Base-by-base conservation (phyloP, 1,140 invertebrate species). In the Berghia stephanieae region DNA sequence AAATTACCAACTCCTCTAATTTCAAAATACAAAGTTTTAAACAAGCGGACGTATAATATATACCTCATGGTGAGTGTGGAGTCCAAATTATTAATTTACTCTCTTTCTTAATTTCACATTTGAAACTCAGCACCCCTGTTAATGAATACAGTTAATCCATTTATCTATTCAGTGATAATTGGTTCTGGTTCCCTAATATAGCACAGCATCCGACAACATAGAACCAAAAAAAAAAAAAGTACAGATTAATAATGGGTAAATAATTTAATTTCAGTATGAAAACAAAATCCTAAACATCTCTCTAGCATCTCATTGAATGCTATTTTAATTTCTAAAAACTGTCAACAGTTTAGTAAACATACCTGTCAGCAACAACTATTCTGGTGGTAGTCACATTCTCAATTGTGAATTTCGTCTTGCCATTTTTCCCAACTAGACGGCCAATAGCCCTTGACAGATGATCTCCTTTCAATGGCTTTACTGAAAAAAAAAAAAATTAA, bases 371-470 rank as follows among this genome's bases (percentile, higher is more conserved):
- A 71, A 99, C 89, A 31, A 99, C 96, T 84, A 99, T 99, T 89
- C 98, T 93, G 0, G 98, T 99, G 91, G 98, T 99, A 13, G 98
- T 99, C 0, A 96, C 96, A 91, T 99, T 99, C 91, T 99, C 98
- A 86, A 99, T 99, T 2, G 97, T 98, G 85, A 96, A 99, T 88
- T 98, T 99, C 3, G 97, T 99, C 79, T 96, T 93, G 31, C 98
- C 98, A 77, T 96, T 95, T 91, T 99, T 99, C 0, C 98, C 98
- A 21, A 98, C 98, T 57, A 99, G 91, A 82, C 98, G 92, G 31
- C 98, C 98, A 84, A 99, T 96, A 0, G 98, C 98, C 89, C 98
- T 91, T 34, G 96, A 94, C 78, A 98, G 91, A 90, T 99, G 98
- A 89, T 99, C 98, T 16, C 98, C 97, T 90, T 96, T 95, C 44